Evolutionary conservation across 2,888 invertebrate genomes (phyloP).

Genomic region (Hyles lineata): DNA sequence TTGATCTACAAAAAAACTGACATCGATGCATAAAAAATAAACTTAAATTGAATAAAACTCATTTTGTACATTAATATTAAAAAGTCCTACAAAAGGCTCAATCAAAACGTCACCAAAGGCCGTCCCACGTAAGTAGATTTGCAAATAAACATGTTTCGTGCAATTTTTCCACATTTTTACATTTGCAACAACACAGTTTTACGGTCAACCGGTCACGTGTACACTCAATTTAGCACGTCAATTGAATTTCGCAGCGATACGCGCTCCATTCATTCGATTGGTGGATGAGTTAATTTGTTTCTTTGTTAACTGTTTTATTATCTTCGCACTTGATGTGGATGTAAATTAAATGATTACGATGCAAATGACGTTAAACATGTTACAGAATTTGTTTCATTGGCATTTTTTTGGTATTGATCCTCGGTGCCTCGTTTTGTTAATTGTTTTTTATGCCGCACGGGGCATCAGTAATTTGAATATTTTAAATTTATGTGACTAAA

Average conservation of each 20-base stretch:
- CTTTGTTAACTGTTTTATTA: slow-evolving; percentile 22
- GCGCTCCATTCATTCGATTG: slow-evolving; percentile 23
- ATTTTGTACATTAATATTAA: too few relatives aligned
- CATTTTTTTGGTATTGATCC: too few relatives aligned
- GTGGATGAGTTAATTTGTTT: slow-evolving; percentile 25
- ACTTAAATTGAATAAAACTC: too few relatives aligned
- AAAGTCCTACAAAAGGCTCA: too few relatives aligned
- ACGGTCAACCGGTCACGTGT: slow-evolving; percentile 42
- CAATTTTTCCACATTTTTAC: slow-evolving; percentile 16
- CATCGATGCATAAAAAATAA: too few relatives aligned
- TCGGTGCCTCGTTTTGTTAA: too few relatives aligned
- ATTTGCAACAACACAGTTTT: slow-evolving; percentile 37
- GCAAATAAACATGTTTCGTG: slow-evolving; percentile 5
- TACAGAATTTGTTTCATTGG: too few relatives aligned
- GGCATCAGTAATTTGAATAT: too few relatives aligned
- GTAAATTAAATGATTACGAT: neutral
- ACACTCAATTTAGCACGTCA: slow-evolving; percentile 41
- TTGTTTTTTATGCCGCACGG: too few relatives aligned
- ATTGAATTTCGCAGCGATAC: slow-evolving; percentile 47
- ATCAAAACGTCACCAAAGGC: neutral
- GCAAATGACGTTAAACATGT: neutral
- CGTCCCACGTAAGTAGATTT: neutral
- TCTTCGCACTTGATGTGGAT: slow-evolving; percentile 4
- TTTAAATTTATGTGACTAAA: too few relatives aligned
- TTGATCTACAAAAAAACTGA: too few relatives aligned